Base-by-base conservation (phyloP, 2,888 invertebrate species). In the Meganola albula region DNA sequence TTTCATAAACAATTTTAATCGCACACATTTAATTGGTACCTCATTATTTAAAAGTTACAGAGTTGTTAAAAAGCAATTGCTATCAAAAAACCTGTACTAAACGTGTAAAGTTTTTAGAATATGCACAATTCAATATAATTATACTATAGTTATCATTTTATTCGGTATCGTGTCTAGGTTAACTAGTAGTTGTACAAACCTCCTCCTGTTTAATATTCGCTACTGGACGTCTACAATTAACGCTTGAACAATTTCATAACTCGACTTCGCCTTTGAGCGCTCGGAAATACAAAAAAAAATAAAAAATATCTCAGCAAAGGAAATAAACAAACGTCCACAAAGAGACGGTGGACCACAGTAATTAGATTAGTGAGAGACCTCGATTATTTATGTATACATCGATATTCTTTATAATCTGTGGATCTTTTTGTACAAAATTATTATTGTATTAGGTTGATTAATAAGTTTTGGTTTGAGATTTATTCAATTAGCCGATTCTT, bases 161-260 rank as follows among this genome's bases (percentile, higher is more conserved):
- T n/a, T n/a, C n/a, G n/a, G n/a, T n/a, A n/a, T n/a, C 40, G 48
- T 52, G 53, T 50, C 47, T 66, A 72, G 75, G 76, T 76, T 73
- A 73, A 76, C 77, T 77, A 76, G 72, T 72, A 73, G 73, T 70
- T 68, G 66, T 62, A 61, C 61, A 64, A 63, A 69, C 63, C 62
- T 58, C 58, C 61, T 37, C 40, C 74, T 67, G 74, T 79, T 84
- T 82, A 78, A 82, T 80, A 83, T 84, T 83, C 83, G 74, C 76
- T 66, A 66, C 75, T 73, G 83, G 83, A 65, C 83, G 75, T 79
- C 80, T 79, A 77, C 80, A 80, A 79, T 82, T 80, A 79, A 82
- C 83, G 84, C 80, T 82, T 62, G 56, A 84, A 84, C 83, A 78
- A 83, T 80, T 80, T 80, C 78, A 83, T 78, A 84, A 84, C 84